Percentiles rank a stretch among this genome's conserved stretches.
These are phyloP conservation scores for Thereva nobilitata DNA, from an alignment of 2,888 invertebrate species.

Conservation along the genomic window DNA sequence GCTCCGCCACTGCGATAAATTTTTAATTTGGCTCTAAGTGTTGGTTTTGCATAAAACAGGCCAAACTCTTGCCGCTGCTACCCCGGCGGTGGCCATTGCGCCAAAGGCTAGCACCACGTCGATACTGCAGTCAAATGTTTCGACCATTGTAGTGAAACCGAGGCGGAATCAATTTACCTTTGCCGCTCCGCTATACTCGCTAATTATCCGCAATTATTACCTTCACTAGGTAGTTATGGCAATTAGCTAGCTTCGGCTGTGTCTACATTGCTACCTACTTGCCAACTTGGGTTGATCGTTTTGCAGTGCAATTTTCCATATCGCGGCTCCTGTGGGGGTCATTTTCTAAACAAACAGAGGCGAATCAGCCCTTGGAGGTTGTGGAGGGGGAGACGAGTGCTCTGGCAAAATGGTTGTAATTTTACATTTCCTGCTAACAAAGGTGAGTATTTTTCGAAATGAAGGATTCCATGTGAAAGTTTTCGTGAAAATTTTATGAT, in stretches of 20 bases:
- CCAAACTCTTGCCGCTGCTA: not conserved
- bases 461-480: too few relatives aligned
- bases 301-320: conserved; percentile 2
- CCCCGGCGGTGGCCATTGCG: not conserved
- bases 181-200: not conserved
- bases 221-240: conserved; percentile 11
- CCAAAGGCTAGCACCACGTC: not conserved
- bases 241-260: conserved; percentile 8
- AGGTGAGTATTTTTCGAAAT: too few relatives aligned
- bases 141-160: not conserved
- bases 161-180: conserved; percentile 4
- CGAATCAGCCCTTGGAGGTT: not conserved
- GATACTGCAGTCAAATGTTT: conserved; percentile 1
- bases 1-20: conserved; percentile 27
- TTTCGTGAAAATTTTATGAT: too few relatives aligned
- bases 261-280: conserved; percentile 12
- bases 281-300: not conserved
- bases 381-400: not conserved
- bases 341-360: conserved; percentile 29
- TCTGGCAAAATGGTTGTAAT: not conserved
- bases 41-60: conserved; percentile 11
- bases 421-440: not conserved
- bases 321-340: not conserved
- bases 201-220: conserved; percentile 26
- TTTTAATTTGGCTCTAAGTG: conserved; percentile 23